Base-by-base conservation (phyloP, 2,797 vertebrate genomes). In the Pseudomugil tenellus region DNA sequence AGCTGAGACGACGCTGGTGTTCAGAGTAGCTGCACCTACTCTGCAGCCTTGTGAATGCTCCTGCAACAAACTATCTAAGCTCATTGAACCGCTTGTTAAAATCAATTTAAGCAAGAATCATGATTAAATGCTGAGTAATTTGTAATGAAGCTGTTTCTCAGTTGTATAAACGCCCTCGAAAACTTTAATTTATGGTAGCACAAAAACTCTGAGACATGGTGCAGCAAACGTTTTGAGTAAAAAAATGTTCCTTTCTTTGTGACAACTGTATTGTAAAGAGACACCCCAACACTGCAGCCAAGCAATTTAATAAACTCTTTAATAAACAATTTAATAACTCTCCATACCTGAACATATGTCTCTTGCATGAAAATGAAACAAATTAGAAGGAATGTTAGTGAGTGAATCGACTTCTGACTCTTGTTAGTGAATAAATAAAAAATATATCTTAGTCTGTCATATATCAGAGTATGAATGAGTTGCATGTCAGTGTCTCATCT, bases 1-100 rank as follows among this genome's bases (percentile, higher is more conserved):
- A 92, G 90, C 60, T 52, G 25, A 64, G 10, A 57, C 0, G 2
- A 70, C 12, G 35, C 19, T 37, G 31, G 16, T 39, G 10, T 26
- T 60, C 3, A 26, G 0, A 3, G 25, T 46, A 9, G 21, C 21
- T 0, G 9, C 19, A 28, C 16, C 0, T 49, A 4, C 17, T 13
- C 6, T 10, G 21, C 7, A 21, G 6, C 41, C n/a, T 53, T 17
- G 52, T 29, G 1, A 43, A 51, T 7, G n/a, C n/a, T n/a, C n/a
- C n/a, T n/a, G n/a, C n/a, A n/a, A n/a, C n/a, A n/a, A n/a, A n/a
- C n/a, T n/a, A n/a, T n/a, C n/a, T n/a, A n/a, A n/a, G 23, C 13
- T 19, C 3, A 2, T 21, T 54, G 12, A 65, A 37, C 7, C 32
- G 49, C 11, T 61, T 56, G 41, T 5, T 1, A 3, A 29, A 29